phyloP scores from a whole-genome alignment of 2,888 invertebrate species.

The Oxytorus armatus region DNA sequence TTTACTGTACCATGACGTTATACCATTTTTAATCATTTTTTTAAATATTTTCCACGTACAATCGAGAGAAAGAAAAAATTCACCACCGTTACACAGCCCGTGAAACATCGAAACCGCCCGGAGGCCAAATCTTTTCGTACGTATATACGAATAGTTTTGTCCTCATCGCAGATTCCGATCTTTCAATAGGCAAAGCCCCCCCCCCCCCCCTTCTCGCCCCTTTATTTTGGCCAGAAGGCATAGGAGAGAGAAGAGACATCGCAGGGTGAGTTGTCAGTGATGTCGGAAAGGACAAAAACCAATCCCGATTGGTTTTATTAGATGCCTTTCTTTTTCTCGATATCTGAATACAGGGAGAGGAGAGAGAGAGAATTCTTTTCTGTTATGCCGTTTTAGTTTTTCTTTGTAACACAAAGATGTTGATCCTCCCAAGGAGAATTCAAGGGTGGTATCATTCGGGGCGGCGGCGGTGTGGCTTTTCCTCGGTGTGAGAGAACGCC shows the following conservation, averaged over 20 bases:
- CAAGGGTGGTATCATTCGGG: constrained; percentile 13
- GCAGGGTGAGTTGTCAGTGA: constrained; percentile 49
- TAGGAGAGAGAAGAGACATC: constrained; percentile 16
- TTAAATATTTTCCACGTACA: neutral
- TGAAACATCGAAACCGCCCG: constrained; percentile 27
- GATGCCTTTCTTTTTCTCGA: constrained; percentile 70
- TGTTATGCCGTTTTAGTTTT: constrained; percentile 69
- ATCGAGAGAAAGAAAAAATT: constrained; percentile 1
- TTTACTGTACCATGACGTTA: no score
- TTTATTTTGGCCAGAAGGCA: constrained; percentile 51
- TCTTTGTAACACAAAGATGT: constrained; percentile 70
- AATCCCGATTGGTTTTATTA: constrained; percentile 79
- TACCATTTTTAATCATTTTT: no score
- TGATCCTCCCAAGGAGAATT: constrained; percentile 35
- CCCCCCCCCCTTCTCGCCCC: no score
- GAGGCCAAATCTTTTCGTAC: constrained; percentile 22
- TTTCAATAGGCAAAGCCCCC: constrained; percentile 53
- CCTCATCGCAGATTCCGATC: constrained; percentile 35
- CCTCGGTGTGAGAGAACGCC: constrained; percentile 32
- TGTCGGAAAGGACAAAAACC: constrained; percentile 73
- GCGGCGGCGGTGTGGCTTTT: constrained; percentile 37
- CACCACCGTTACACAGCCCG: neutral
- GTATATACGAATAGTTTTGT: constrained; percentile 53
- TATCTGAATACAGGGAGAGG: constrained; percentile 24
- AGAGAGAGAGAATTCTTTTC: constrained; percentile 45